Evolutionary conservation across 2,797 vertebrate species (phyloP).

Genomic region (Dallia pectoralis): DNA sequence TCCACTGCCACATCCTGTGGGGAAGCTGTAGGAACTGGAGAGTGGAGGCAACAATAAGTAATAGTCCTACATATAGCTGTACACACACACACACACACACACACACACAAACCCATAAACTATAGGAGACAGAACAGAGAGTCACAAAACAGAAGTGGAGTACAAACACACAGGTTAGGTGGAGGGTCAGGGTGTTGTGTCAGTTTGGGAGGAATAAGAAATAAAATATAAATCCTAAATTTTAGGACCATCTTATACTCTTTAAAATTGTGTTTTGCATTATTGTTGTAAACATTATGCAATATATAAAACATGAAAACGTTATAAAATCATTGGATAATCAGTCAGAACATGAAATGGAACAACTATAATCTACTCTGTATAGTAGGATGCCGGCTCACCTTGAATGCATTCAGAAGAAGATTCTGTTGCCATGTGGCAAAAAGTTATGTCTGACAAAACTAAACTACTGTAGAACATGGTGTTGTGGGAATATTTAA

Average conservation of each 20-base stretch:
- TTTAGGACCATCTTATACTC: too few species aligned
- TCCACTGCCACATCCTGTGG: conserved; percentile 81
- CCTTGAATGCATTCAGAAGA: too few species aligned
- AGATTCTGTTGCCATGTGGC: too few species aligned
- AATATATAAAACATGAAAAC: too few species aligned
- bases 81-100: conserved; percentile 6
- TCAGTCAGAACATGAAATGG: too few species aligned
- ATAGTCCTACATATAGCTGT: conserved; percentile 12
- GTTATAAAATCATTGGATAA: too few species aligned
- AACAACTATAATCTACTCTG: too few species aligned
- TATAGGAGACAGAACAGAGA: background rate
- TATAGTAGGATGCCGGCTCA: too few species aligned
- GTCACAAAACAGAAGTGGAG: background rate
- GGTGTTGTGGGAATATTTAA: too few species aligned
- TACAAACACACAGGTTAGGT: background rate
- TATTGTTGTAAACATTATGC: too few species aligned
- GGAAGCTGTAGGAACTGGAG: conserved; percentile 84
- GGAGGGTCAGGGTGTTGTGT: background rate
- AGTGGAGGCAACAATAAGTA: conserved; percentile 24
- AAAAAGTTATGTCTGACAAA: too few species aligned
- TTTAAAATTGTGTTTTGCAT: too few species aligned
- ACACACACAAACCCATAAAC: conserved; percentile 6
- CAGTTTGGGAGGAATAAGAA: conserved; percentile 13
- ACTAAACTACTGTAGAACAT: conserved; percentile 42
- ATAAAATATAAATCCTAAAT: conserved; percentile 19